Base-by-base conservation (phyloP, 2,888 invertebrate species). In the Melieria omissa region DNA sequence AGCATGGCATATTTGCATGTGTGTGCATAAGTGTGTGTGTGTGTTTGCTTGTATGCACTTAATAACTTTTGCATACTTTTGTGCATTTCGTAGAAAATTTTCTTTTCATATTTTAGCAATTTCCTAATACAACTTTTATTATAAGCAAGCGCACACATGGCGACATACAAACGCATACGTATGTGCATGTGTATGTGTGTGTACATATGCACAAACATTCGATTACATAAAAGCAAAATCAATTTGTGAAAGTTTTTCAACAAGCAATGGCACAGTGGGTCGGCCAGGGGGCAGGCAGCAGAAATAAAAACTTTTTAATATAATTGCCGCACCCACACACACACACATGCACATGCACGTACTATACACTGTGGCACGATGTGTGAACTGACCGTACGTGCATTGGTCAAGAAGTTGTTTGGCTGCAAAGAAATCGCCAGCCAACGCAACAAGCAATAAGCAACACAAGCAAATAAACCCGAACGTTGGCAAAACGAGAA, bases 11-110 rank as follows among this genome's bases (percentile, higher is more conserved):
- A 29, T 29, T 47, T 57, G 42, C 42, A 41, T 41, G 41, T 7
- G 3, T 7, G 5, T 8, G 41, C 41, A n/a, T n/a, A n/a, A n/a
- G 67, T 12, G 44, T 49, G 60, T 67, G 49, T 67, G 60, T 61
- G 67, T 52, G 44, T 29, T 29, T 49, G 60, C 5, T 29, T 29
- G 57, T 10, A 62, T 65, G 62, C 69, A 69, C 69, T 69, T 69
- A 69, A 69, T 69, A 69, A 63, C 63, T 63, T 63, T 63, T 63
- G 41, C 69, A 69, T 69, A 69, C 63, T 69, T 69, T 63, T 63
- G 57, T 57, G 69, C 55, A 69, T 69, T 69, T 69, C 63, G 47
- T 63, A 52, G 47, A 62, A 69, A 63, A 69, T 63, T 69, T 69
- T 69, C 69, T 63, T 69, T 69, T 63, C 62, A 69, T 63, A 63